Evolutionary conservation across 2,113 vertebrate species (phyloP), one percentile per base, ranked within the genome.

Genomic region (Corythaixoides concolor): DNA sequence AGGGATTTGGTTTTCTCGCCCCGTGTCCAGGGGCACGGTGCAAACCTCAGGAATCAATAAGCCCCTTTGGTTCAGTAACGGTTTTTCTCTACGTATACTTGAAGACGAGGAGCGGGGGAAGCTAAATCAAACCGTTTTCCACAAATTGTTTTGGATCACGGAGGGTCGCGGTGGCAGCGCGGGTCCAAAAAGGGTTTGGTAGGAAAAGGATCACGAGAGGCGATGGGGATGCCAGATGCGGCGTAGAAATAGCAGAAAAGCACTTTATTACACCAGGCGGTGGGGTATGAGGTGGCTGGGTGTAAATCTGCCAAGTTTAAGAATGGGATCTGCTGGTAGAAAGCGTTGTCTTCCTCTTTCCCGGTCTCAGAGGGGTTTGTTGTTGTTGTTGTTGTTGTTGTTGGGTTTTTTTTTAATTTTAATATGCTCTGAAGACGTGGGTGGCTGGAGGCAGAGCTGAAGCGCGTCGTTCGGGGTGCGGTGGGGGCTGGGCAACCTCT

Each of bases 11-110:
- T 55, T 32, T 74, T 60, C 24, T 9, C 26, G 53, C 41, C 30
- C 16, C 0, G 0, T 16, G 33, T 55, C 28, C 26, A 1, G 0
- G 13, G 41, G 27, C 19, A 11, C 1, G 5, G 10, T 69, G 83
- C 41, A 76, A 49, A 33, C 45, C 30, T 2, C 2, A 37, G 20
- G 58, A 70, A 35, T 70, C 35, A 21, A 0, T n/a, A 8, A 59
- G 17, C 13, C 19, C 20, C 0, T 72, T 33, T 11, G 43, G 63
- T 19, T 47, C 32, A 14, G 5, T 14, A 45, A 67, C 1, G 6
- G 30, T 9, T 41, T 75, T 87, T 84, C 18, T 86, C 13, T 2
- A 1, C 2, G 1, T 21, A 14, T 9, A n/a, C 52, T 58, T 32
- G 21, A 17, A 64, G 41, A 41, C 41, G 41, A 63, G 37, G 2